These are phyloP conservation scores for Mercenaria mercenaria DNA, from an alignment of 1,140 invertebrate genomes.

Conservation along the genomic window DNA sequence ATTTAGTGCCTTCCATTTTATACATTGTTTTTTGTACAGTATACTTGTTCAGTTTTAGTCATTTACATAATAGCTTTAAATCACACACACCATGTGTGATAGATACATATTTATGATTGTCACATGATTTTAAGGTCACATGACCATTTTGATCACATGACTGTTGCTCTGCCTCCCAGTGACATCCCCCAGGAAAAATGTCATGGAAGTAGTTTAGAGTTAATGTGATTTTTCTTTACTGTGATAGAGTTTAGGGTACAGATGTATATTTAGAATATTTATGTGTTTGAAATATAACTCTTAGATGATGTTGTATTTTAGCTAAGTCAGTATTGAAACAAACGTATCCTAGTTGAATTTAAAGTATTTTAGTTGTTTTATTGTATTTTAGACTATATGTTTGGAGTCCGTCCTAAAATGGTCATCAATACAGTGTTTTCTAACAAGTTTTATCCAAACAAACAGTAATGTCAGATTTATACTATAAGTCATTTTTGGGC, in stretches of 20 bases:
- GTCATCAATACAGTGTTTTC: not conserved
- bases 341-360: conserved; percentile 29
- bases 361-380: conserved; percentile 32
- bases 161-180: conserved; percentile 22
- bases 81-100: not conserved
- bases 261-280: not conserved
- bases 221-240: not conserved
- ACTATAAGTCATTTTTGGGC: conserved; percentile 18
- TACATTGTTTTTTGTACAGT: not conserved
- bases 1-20: not conserved
- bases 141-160: not conserved
- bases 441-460: not conserved
- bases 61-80: not conserved
- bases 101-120: not conserved
- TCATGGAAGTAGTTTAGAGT: not conserved
- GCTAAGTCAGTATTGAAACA: conserved; percentile 46
- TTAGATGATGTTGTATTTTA: conserved; percentile 20
- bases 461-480: not conserved
- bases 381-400: not conserved
- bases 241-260: conserved; percentile 44
- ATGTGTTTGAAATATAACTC: conserved; percentile 2
- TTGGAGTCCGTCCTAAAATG: not conserved
- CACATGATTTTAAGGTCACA: no score
- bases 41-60: not conserved
- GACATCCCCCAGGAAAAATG: conserved; percentile 16